A percentile compares a stretch with the other conserved stretches of the same genome.
Evolutionary conservation across 30 jellyfish, hydroid and myxozoan species (phyloP).

Genomic region (Aurelia sp.): DNA sequence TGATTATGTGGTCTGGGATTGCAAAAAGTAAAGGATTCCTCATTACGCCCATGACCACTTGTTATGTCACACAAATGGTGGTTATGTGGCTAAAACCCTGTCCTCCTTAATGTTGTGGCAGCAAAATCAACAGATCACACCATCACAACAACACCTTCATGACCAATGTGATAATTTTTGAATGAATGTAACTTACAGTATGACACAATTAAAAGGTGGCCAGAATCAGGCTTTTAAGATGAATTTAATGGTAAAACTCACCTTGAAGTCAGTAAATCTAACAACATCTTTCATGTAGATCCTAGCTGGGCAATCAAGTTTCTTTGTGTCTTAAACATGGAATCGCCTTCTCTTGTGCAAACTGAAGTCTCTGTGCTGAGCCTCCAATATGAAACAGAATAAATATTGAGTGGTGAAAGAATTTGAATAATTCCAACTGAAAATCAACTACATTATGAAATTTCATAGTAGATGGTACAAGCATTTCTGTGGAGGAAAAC

Average conservation of each 20-base stretch:
- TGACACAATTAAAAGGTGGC: background rate
- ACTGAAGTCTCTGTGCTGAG: background rate
- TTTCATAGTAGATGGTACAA: too few relatives aligned
- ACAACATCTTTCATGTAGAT: constrained; percentile 20
- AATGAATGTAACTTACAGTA: too few relatives aligned
- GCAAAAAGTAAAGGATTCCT: background rate
- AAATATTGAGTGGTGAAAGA: background rate
- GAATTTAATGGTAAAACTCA: background rate
- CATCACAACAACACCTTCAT: too few relatives aligned
- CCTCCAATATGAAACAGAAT: background rate
- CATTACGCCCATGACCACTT: too few relatives aligned
- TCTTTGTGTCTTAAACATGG: constrained; percentile 21
- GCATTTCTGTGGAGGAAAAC: too few relatives aligned
- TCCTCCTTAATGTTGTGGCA: too few relatives aligned
- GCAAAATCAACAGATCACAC: too few relatives aligned
- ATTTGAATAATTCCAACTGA: background rate
- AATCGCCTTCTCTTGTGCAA: constrained; percentile 3
- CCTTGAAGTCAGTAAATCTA: constrained; percentile 3
- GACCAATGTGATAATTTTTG: too few relatives aligned
- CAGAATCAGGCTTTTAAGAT: background rate
- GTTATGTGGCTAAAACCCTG: too few relatives aligned
- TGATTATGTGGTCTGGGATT: background rate
- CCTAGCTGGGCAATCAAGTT: constrained; percentile 28
- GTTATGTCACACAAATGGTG: too few relatives aligned
- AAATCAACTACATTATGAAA: too few relatives aligned